These are phyloP conservation scores for Apostichopus japonicus DNA, from an alignment of 35 echinoderm and acorn worm species.

Conservation along the genomic window DNA sequence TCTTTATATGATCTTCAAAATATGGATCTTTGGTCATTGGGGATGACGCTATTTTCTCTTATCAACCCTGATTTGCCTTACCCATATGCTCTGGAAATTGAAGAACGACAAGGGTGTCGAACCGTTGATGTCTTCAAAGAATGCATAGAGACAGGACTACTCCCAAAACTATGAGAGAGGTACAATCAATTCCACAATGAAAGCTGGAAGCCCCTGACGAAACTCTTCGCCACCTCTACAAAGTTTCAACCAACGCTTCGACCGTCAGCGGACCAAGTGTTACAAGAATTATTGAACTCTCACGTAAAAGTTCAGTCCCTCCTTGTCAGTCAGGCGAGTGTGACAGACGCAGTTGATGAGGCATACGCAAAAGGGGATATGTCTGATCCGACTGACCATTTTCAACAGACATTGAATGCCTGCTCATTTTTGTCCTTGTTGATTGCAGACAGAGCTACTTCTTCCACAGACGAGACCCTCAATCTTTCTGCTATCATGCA, in stretches of 20 bases:
- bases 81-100: neutral
- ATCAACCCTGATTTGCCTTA: slow-evolving; percentile 1
- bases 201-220: slow-evolving; percentile 3
- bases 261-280: neutral
- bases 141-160: neutral
- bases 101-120: neutral
- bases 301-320: neutral
- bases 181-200: neutral
- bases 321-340: slow-evolving; percentile 8
- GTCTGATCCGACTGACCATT: neutral
- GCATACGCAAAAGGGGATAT: neutral
- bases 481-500: neutral
- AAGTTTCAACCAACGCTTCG: neutral
- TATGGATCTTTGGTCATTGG: slow-evolving; percentile 23
- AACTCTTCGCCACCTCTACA: neutral
- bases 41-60: neutral
- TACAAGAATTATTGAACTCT: neutral
- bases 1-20: neutral
- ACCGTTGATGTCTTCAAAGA: neutral
- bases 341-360: slow-evolving; percentile 4
- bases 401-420: neutral
- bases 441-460: neutral
- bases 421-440: slow-evolving; percentile 7
- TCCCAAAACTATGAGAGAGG: neutral
- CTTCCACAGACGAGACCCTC: neutral